Base-by-base conservation (phyloP, 2,888 invertebrate species). In the Gymnocheta viridis region DNA sequence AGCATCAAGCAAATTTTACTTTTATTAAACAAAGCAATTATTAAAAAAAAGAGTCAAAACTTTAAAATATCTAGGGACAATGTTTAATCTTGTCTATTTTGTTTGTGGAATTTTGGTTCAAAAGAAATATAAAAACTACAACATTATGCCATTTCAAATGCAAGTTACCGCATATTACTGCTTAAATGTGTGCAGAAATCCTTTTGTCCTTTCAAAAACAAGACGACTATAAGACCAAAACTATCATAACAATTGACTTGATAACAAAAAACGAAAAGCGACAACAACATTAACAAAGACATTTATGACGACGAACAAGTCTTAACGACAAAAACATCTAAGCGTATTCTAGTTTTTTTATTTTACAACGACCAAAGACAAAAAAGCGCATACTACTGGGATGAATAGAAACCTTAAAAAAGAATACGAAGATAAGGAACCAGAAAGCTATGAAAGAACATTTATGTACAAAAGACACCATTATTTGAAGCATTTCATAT, bases 241-340 rank as follows among this genome's bases (percentile, higher is more conserved):
- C 70, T 80, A 72, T 84, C 76, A 72, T 60, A 84, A 83, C 82
- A 78, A 82, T 83, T 76, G 79, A 69, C 74, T 79, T 66, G 58
- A 77, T 54, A 78, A 58, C 14, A 56, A 62, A 60, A 51, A 41
- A 76, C 3, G 24, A 47, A 58, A 38, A 54, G 38, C 10, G 19
- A 41, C 38, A 66, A 58, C 62, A 69, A 67, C 54, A 56, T 69
- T 19, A 56, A 66, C 49, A 69, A 58, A 29, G 32, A 47, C 41
- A 62, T 47, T 29, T 38, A 29, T 67, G 44, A 66, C 22, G 14
- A 32, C 32, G 44, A 60, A 2, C n/a, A 60, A 19, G 44, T 47
- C 58, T 44, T 29, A 32, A 35, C 32, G 17, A 49, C 72, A 17
- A 60, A 76, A 77, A 60, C 24, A 70, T 58, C 38, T 14, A 67